phyloP scores from a whole-genome alignment of 2,113 vertebrate genomes.

The Hemichromis elongatus region DNA sequence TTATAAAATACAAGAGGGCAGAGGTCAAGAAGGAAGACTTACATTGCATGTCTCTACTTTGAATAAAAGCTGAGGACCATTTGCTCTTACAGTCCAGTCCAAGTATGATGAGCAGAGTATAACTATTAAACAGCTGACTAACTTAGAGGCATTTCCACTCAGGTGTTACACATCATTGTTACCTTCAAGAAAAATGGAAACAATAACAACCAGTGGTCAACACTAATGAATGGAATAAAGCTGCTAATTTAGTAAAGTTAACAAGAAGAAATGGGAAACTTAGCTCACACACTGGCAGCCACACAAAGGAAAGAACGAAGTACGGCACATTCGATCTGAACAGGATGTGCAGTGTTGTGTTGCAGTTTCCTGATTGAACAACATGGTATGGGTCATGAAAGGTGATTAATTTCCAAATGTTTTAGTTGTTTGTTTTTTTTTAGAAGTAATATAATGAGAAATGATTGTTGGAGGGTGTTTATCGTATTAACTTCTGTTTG shows the following conservation, averaged over 20 bases:
- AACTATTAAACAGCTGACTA: background rate
- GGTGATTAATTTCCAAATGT: background rate
- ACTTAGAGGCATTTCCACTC: background rate
- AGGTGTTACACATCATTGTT: background rate
- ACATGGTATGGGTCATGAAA: background rate
- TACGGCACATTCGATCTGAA: background rate
- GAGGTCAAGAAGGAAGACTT: background rate
- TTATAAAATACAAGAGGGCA: background rate
- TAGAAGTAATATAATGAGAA: background rate
- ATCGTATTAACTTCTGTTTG: background rate
- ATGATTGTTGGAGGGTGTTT: background rate
- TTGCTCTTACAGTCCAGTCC: background rate
- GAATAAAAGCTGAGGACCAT: background rate
- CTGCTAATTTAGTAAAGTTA: background rate
- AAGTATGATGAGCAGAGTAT: background rate
- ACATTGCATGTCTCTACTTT: background rate
- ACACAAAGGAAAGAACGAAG: background rate
- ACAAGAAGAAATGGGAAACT: background rate
- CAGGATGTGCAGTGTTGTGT: background rate
- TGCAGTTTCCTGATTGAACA: background rate
- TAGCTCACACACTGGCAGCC: accelerated
- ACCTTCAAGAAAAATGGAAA: background rate
- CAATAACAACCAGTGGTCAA: background rate
- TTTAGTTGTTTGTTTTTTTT: background rate
- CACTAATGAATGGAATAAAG: background rate